phyloP scores from a whole-genome alignment of 2,797 vertebrate genomes.

The Sphaeramia orbicularis region DNA sequence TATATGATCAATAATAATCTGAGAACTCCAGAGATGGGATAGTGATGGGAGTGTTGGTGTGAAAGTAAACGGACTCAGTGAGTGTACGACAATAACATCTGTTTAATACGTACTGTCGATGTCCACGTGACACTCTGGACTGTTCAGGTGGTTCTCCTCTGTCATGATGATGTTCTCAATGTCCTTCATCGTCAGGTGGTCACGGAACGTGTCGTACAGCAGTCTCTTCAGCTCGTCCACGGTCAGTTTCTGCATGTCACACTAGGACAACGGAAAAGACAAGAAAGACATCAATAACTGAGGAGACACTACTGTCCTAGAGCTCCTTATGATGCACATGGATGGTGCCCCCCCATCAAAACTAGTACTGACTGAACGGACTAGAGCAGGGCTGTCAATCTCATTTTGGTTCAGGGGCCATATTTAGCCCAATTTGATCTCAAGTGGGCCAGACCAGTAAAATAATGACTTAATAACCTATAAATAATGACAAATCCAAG shows the following conservation, averaged over 20 bases:
- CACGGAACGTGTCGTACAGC: conserved; percentile 97
- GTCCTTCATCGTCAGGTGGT: conserved; percentile 99
- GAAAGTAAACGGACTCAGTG: not conserved
- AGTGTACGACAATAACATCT: conserved; percentile 5
- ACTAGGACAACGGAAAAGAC: conserved; percentile 80
- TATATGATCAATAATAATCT: no score
- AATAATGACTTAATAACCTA: no score
- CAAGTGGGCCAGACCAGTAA: no score
- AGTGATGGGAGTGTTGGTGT: no score
- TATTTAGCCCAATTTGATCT: no score
- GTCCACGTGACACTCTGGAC: conserved; percentile 92
- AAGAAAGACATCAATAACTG: conserved; percentile 30
- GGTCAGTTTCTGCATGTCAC: conserved; percentile 98
- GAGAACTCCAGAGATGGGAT: no score
- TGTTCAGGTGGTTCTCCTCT: conserved; percentile 96
- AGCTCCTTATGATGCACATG: conserved; percentile 23
- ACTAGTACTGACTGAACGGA: no score
- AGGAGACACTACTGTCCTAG: conserved; percentile 12
- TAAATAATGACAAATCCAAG: no score
- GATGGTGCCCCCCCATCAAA: no score
- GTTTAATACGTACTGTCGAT: conserved; percentile 91
- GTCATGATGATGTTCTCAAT: conserved; percentile 99
- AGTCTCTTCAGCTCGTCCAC: conserved; percentile 97
- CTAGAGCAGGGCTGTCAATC: no score
- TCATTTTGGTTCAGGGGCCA: no score